Conservation (phyloP, 2,113 vertebrate species). For the Indicator indicator region DNA sequence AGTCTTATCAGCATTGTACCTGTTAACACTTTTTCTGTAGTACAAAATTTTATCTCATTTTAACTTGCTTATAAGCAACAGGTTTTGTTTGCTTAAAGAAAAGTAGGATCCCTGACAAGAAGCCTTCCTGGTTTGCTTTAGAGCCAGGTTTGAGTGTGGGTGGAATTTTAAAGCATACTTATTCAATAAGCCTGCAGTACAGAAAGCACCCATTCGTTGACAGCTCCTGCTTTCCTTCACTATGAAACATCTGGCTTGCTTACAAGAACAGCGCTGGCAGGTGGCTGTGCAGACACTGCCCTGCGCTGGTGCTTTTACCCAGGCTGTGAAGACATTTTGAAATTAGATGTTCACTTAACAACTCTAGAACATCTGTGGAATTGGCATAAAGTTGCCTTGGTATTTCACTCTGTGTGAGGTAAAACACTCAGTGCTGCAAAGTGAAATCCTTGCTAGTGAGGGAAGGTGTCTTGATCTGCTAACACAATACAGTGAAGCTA, state of each 20-base stretch:
- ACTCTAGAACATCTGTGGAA: neutral
- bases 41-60: neutral
- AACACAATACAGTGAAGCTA: neutral
- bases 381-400: neutral
- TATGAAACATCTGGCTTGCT: fast-evolving
- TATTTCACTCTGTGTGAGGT: neutral
- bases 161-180: neutral
- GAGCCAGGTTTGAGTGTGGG: neutral
- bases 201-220: fast-evolving
- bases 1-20: neutral
- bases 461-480: neutral
- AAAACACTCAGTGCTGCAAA: neutral
- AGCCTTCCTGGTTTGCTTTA: neutral
- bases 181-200: fast-evolving
- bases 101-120: neutral
- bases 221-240: neutral
- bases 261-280: fast-evolving
- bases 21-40: neutral
- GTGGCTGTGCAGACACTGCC: neutral
- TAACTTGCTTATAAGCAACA: neutral
- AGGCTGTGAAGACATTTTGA: neutral
- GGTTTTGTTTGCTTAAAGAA: neutral
- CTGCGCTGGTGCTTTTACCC: neutral
- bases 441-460: neutral
- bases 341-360: neutral